Base-by-base conservation (phyloP, 2,888 invertebrate genomes). In the Anorthoa munda region DNA sequence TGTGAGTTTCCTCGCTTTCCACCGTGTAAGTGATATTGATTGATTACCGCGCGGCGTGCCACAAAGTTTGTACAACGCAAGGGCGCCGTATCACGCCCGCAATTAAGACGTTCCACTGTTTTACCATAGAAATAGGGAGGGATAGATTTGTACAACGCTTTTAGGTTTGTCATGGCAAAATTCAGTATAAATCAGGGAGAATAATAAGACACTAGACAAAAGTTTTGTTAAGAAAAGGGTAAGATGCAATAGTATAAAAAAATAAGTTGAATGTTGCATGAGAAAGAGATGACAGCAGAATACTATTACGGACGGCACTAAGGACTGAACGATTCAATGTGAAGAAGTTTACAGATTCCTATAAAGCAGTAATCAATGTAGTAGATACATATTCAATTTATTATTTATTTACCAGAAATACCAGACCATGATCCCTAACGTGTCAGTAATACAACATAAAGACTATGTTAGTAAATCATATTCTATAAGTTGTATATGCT, bases 41-140 rank as follows among this genome's bases (percentile, higher is more conserved):
- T 58, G 81, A 81, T 81, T 65, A 64, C 53, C 56, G 50, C 17
- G 74, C 58, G 65, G 79, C 71, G 72, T 73, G 60, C 51, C 81
- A 85, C 87, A 70, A 84, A 86, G 79, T 88, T 82, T 75, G 84
- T 76, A 75, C 67, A 86, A 79, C 86, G 79, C 90, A 87, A 90
- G 90, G 91, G 88, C 91, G 85, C 83, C 82, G 78, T 79, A 86
- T 75, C 82, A 85, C 84, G 87, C 87, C 86, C 82, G 79, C 91
- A 90, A 93, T 94, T 93, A 93, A 93, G 92, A 93, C 88, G 83
- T 86, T 80, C 74, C 64, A 58, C 60, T 66, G 31, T 79, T 68
- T 17, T 15, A 50, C 71, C 59, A 75, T 56, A 81, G 81, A 63
- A 18, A 23, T 53, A 12, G 0, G 45, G 1, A 66, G 0, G 5